Conservation (phyloP, 2,113 vertebrate genomes). For the Cyanoramphus novaezelandiae region DNA sequence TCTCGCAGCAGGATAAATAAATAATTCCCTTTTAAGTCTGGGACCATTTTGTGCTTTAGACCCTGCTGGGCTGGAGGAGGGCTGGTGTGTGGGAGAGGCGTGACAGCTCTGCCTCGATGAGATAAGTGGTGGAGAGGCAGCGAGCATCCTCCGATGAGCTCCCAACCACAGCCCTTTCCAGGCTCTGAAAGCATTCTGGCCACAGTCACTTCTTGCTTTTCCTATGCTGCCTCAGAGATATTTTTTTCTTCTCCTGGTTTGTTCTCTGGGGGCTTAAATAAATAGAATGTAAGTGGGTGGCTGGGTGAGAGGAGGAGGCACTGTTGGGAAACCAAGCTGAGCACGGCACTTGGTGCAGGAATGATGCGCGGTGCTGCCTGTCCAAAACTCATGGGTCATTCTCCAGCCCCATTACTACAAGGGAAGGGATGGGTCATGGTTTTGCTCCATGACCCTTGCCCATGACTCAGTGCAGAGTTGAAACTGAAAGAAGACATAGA, state of each 20-base stretch:
- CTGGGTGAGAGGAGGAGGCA: neutral
- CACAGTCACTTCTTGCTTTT: neutral
- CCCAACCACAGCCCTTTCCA: neutral
- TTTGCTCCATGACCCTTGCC: neutral
- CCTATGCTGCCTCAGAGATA: neutral
- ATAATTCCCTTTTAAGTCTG: constrained; percentile 61
- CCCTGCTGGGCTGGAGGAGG: constrained; percentile 2
- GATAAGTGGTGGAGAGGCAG: neutral
- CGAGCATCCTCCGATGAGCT: neutral
- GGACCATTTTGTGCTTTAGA: constrained; percentile 15
- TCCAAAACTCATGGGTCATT: neutral
- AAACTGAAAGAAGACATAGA: neutral
- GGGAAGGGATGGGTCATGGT: neutral
- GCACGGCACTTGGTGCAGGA: neutral
- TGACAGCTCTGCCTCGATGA: constrained; percentile 3
- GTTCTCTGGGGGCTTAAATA: neutral
- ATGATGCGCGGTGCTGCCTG: neutral
- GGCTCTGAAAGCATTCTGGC: neutral
- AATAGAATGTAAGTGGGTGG: neutral
- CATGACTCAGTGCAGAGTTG: neutral
- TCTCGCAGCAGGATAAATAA: constrained; percentile 40
- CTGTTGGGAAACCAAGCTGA: neutral
- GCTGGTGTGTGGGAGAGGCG: constrained; percentile 40
- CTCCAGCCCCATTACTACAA: rapidly evolving
- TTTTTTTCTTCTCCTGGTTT: neutral